Percentiles rank a stretch among this genome's conserved stretches.
These are phyloP conservation scores for Pomatorhinus ruficollis DNA, from an alignment of 2,113 vertebrate species.

Conservation along the genomic window DNA sequence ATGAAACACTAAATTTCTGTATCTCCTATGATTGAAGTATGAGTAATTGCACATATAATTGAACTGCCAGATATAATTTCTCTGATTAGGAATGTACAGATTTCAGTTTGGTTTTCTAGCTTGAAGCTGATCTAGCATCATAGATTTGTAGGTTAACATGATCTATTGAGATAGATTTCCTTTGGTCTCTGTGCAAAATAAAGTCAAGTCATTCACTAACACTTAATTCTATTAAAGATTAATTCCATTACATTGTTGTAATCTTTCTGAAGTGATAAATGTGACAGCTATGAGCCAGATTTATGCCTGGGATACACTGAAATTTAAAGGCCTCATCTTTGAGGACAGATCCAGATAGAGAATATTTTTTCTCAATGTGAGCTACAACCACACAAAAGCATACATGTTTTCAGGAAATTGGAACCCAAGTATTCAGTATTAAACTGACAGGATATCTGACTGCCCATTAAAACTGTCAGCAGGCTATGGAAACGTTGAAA, in stretches of 20 bases:
- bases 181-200: conserved; percentile 21
- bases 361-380: not conserved
- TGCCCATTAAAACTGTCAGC: not conserved
- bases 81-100: conserved; percentile 48
- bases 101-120: conserved; percentile 38
- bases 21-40: conserved; percentile 53
- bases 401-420: not conserved
- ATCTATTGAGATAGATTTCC: conserved; percentile 44
- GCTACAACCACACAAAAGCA: not conserved
- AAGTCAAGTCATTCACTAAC: not conserved
- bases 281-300: not conserved
- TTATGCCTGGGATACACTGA: not conserved
- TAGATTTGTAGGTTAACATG: conserved; percentile 29
- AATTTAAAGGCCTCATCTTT: not conserved
- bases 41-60: conserved; percentile 65
- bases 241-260: conserved; percentile 33
- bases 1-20: conserved; percentile 46
- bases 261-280: conserved; percentile 31
- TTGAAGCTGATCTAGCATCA: conserved; percentile 31
- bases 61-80: conserved; percentile 61
- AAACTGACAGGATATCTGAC: not conserved
- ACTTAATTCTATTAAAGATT: conserved; percentile 52
- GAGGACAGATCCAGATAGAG: not conserved
- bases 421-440: not conserved
- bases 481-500: not conserved